These are phyloP conservation scores for Epizoanthus stellaris DNA, from an alignment of 92 coral and sea anemone species.

Conservation along the genomic window DNA sequence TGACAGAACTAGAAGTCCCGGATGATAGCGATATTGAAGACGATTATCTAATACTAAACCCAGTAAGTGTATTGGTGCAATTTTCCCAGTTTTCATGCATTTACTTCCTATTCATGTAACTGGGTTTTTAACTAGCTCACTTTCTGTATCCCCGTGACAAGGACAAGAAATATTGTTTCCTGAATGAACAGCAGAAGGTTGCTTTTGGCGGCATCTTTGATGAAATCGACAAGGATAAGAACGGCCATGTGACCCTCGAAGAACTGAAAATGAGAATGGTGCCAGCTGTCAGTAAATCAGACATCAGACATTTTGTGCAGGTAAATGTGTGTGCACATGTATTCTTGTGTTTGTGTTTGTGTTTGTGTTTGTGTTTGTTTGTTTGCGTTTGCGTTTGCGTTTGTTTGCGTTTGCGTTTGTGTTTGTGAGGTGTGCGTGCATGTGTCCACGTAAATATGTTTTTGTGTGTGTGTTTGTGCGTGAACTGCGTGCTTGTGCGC, in stretches of 20 bases:
- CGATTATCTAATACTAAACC: constrained; percentile 50
- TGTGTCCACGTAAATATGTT: neutral
- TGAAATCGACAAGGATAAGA: constrained; percentile 91
- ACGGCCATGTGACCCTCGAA: constrained; percentile 87
- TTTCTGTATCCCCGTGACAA: neutral
- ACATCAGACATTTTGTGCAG: constrained; percentile 89
- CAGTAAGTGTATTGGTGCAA: constrained; percentile 59
- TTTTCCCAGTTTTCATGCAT: neutral
- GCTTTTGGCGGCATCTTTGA: constrained; percentile 82
- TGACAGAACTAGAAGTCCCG: constrained; percentile 73
- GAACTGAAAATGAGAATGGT: constrained; percentile 86
- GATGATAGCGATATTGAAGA: constrained; percentile 50
- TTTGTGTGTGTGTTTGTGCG: neutral
- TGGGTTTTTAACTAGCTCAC: neutral
- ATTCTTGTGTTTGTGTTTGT: too few relatives aligned
- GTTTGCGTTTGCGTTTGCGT: neutral
- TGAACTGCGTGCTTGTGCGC: too few relatives aligned
- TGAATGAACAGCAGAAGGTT: constrained; percentile 76
- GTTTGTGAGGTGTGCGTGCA: too few relatives aligned
- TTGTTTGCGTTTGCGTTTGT: too few relatives aligned
- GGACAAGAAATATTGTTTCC: constrained; percentile 71
- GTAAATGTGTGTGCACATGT: constrained; percentile 34
- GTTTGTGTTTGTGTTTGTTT: neutral
- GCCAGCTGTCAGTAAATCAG: constrained; percentile 80
- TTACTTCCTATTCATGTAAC: neutral